A percentile compares a stretch with the other conserved stretches of the same genome.
Evolutionary conservation across 2,888 invertebrate genomes (phyloP).

Genomic region (Aethes cnicana): DNA sequence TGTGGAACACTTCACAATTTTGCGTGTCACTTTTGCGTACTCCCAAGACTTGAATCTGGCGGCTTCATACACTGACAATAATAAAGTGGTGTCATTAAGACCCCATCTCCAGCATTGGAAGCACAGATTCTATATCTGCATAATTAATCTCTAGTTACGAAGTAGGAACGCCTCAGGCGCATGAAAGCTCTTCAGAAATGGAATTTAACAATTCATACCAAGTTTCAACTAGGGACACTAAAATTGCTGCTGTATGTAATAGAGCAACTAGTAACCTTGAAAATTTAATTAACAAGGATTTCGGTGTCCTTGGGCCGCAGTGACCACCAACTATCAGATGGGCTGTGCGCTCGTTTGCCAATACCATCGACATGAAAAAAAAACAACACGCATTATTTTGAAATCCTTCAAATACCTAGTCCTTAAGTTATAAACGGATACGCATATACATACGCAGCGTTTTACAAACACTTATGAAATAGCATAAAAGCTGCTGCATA

Average conservation of each 20-base stretch:
- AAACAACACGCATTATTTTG: too few relatives aligned
- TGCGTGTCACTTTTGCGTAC: too few relatives aligned
- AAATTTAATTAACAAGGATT: background rate
- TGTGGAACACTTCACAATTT: too few relatives aligned
- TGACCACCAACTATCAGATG: background rate
- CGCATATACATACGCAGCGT: too few relatives aligned
- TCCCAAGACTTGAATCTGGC: background rate
- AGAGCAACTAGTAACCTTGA: conserved; percentile 43
- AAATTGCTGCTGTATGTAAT: conserved; percentile 32
- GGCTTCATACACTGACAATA: background rate
- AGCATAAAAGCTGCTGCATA: too few relatives aligned
- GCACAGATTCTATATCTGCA: conserved; percentile 67
- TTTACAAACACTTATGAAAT: too few relatives aligned
- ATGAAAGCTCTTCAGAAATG: conserved; percentile 67
- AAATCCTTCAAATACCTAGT: too few relatives aligned
- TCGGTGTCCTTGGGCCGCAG: background rate
- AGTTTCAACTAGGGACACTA: conserved; percentile 59
- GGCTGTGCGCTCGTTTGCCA: too few relatives aligned
- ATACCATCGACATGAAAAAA: too few relatives aligned
- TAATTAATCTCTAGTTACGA: conserved; percentile 78
- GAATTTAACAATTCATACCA: conserved; percentile 78
- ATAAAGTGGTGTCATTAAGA: conserved; percentile 15
- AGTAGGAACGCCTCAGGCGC: conserved; percentile 58
- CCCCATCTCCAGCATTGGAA: conserved; percentile 42
- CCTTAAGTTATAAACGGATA: too few relatives aligned